Base-by-base conservation (phyloP, 2,113 vertebrate species). In the Tricholaema leucomelas region DNA sequence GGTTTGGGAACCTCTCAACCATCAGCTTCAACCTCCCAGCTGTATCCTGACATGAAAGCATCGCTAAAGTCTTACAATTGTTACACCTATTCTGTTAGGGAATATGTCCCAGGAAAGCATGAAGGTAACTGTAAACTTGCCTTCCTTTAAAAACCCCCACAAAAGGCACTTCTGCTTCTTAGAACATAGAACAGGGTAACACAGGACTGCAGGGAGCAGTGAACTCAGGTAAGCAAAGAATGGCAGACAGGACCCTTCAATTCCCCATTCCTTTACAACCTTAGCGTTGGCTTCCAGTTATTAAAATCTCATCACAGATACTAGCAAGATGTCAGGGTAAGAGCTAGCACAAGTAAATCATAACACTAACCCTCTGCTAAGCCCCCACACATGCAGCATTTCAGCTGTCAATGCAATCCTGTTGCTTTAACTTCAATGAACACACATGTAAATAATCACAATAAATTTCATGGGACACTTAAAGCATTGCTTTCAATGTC, bases 51-150 rank as follows among this genome's bases (percentile, higher is more conserved):
- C 23, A n/a, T 2, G 18, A 78, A 64, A 50, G 5, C 58, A 82
- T 52, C 0, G 0, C 23, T 66, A 18, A 3, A 4, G 25, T n/a
- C 52, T 59, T 31, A 12, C 1, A 12, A n/a, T 6, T 54, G 33
- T 36, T 58, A 50, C n/a, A 21, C 25, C 35, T 66, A 64, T 6
- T 15, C 72, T 31, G 25, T 60, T 35, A 42, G 7, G 91, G 27
- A 74, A 0, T 4, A 66, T 8, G 18, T 56, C 76, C 48, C 25
- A 83, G n/a, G 58, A 77, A 67, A 80, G 65, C 5, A 35, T 1
- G 8, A 74, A 84, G 65, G 44, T 20, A 72, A 44, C 9, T 28
- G 19, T 50, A 36, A 87, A 59, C 20, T 36, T 59, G 10, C 12
- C 71, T 63, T 59, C 25, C 14, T 44, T 72, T 38, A 56, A 66